A percentile compares a stretch with the other conserved stretches of the same genome.
Conservation (phyloP, 1,140 invertebrate genomes). For the Leptinotarsa texana region DNA sequence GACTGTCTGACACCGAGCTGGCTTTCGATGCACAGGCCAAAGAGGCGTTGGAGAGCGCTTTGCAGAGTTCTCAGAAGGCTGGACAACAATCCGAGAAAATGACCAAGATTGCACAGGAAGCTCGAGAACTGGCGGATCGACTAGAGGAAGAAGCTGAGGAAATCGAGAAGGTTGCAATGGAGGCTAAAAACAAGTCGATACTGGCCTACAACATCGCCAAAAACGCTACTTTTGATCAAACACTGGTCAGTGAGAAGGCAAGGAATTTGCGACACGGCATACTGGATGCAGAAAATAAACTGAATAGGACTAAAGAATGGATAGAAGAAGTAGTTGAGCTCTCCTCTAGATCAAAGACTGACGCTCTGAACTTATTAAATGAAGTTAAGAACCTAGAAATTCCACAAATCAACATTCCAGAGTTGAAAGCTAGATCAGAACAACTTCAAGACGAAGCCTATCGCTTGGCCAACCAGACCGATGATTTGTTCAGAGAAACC, state of each 20-base stretch:
- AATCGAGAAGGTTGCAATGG: slow-evolving; percentile 75
- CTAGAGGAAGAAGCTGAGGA: slow-evolving; percentile 77
- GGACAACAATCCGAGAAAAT: slow-evolving; percentile 90
- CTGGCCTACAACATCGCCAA: slow-evolving; percentile 80
- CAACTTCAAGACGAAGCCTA: slow-evolving; percentile 61
- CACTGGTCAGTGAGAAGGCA: slow-evolving; percentile 64
- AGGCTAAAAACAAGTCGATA: slow-evolving; percentile 80
- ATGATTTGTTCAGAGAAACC: slow-evolving; percentile 54
- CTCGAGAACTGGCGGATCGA: slow-evolving; percentile 76
- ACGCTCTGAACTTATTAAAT: slow-evolving; percentile 76
- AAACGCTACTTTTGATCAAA: slow-evolving; percentile 61
- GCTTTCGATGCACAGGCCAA: slow-evolving; percentile 81
- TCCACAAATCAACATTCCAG: slow-evolving; percentile 72
- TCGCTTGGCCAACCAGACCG: slow-evolving; percentile 53
- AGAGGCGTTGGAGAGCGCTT: slow-evolving; percentile 76
- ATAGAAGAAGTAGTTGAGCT: slow-evolving; percentile 73
- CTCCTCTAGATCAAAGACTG: slow-evolving; percentile 74
- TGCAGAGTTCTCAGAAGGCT: slow-evolving; percentile 80
- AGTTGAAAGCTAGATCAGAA: slow-evolving; percentile 70
- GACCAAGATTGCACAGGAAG: slow-evolving; percentile 86
- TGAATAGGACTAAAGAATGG: slow-evolving; percentile 69
- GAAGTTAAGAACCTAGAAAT: slow-evolving; percentile 76
- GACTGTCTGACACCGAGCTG: slow-evolving; percentile 67
- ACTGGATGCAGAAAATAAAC: slow-evolving; percentile 64
- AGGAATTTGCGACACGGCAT: slow-evolving; percentile 63